A percentile compares a stretch with the other conserved stretches of the same genome.
phyloP scores from a whole-genome alignment of 2,888 invertebrate genomes.

The Panzeria rudis region DNA sequence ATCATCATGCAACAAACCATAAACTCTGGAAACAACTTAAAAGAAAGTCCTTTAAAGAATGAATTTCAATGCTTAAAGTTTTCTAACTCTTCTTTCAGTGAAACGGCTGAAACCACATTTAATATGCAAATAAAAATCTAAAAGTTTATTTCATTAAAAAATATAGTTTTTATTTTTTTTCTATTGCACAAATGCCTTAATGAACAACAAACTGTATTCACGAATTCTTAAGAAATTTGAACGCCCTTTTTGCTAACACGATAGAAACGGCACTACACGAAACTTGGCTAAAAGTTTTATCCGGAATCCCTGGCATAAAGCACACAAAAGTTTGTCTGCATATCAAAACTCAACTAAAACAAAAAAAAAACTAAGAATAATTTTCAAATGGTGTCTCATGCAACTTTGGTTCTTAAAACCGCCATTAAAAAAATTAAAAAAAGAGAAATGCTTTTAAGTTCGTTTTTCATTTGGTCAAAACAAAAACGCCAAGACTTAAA shows the following conservation, averaged over 20 bases:
- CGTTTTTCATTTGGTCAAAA: slow-evolving; percentile 13
- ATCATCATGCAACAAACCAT: no score
- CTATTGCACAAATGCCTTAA: slow-evolving; percentile 20
- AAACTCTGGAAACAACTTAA: slow-evolving; percentile 21
- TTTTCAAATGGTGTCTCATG: slow-evolving; percentile 62
- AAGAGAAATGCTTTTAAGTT: slow-evolving; percentile 42
- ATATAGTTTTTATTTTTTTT: background rate
- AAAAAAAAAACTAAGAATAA: slow-evolving; percentile 1
- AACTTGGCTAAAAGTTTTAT: slow-evolving; percentile 41
- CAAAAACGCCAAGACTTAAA: background rate
- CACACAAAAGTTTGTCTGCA: slow-evolving; percentile 42
- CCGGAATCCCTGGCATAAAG: slow-evolving; percentile 28
- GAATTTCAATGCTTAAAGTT: slow-evolving; percentile 50
- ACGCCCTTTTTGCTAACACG: slow-evolving; percentile 61
- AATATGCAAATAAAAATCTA: slow-evolving; percentile 53
- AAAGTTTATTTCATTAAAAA: slow-evolving; percentile 68
- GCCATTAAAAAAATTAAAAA: slow-evolving; percentile 5
- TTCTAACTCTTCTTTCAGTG: slow-evolving; percentile 38
- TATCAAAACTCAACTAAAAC: slow-evolving; percentile 6
- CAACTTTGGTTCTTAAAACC: slow-evolving; percentile 44
- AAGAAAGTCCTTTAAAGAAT: slow-evolving; percentile 42
- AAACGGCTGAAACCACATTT: slow-evolving; percentile 19
- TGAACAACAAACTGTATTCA: slow-evolving; percentile 36
- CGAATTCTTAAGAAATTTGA: slow-evolving; percentile 64
- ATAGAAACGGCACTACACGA: slow-evolving; percentile 26